Evolutionary conservation across 2,797 vertebrate genomes (phyloP), one percentile per base, ranked within the genome.

Genomic region (Taenioides sp.): DNA sequence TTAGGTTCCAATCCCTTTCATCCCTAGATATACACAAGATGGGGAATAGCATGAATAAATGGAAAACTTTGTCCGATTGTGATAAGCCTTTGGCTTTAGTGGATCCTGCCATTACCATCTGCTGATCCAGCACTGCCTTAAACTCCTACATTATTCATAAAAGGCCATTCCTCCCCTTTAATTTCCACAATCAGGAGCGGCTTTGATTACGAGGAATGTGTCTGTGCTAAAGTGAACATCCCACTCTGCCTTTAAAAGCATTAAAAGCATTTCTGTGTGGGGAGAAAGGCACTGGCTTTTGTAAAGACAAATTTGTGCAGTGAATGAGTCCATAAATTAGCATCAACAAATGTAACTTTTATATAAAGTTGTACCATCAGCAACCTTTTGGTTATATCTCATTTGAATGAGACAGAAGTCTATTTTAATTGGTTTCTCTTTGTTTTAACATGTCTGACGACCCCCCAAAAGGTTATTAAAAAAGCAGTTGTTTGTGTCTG

Each of bases 231-330:
- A 79, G 59, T 70, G 31, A 73, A 73, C 57, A 28, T 67, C 61
- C 68, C 2, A 37, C 18, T 66, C 50, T 75, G 63, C 61, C 72
- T 80, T 81, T 55, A 88, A 74, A 65, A 23, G 54, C 54, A 57
- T 57, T 57, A 57, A 57, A 57, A 80, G 67, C 58, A 23, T 55
- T 60, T 25, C 67, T 78, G 59, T 73, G 7, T 0, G 17, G n/a
- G 65, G 16, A 2, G 58, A 22, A 40, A 73, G 20, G 72, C 55
- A 73, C 50, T 25, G 60, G 37, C 55, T 65, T 73, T 73, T 63
- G 34, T 14, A 69, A 67, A 68, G 70, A 57, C 1, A 40, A 79
- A 66, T 69, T 27, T 59, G 25, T 59, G 58, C 58, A 28, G 28
- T 67, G 70, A 76, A 83, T 74, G 76, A 69, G 59, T 61, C 59